Base-by-base conservation (phyloP, 2,888 invertebrate species). In the Mesorhabditis sp. region DNA sequence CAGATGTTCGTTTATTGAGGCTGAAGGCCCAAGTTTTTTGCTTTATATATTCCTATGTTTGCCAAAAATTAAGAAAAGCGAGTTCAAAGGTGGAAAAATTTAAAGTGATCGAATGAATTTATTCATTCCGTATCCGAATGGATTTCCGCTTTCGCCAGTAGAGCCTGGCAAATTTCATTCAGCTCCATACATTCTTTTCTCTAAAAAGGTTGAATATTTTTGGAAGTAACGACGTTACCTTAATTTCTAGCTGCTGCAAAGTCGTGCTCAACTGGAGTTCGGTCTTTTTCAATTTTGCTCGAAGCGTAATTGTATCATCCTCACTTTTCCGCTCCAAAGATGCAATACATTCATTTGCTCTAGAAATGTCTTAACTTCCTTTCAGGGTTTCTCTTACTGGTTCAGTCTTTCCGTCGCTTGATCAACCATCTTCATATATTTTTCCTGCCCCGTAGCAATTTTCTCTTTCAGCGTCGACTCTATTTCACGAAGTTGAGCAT, bases 231-330 rank as follows among this genome's bases (percentile, higher is more conserved):
- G 28, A 28, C 28, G 28, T 2, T 28, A 50, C 58, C 58, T 50
- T 50, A n/a, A 50, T 50, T n/a, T 50, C 58, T n/a, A 50, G n/a
- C n/a, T 50, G 58, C n/a, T 50, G 58, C 58, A 50, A 2, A 10
- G 58, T 50, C 1, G 58, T n/a, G n/a, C n/a, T 50, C 58, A 50
- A n/a, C n/a, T 50, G 58, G 10, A 50, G 58, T 50, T 50, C 58
- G 58, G 58, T 50, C n/a, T n/a, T 50, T n/a, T 50, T 50, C 58
- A 50, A 50, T 50, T 50, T 50, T n/a, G 58, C 58, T 50, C 58
- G 7, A 10, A 50, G n/a, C n/a, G 58, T 50, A 13, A 50, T 50
- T n/a, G 58, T 50, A 50, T 50, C 58, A 50, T 50, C 58, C n/a
- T 50, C 58, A 50, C 58, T 50, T 50, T n/a, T 50, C 2, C n/a